phyloP scores from a whole-genome alignment of 2,888 invertebrate genomes.

The Pheosia gnoma region DNA sequence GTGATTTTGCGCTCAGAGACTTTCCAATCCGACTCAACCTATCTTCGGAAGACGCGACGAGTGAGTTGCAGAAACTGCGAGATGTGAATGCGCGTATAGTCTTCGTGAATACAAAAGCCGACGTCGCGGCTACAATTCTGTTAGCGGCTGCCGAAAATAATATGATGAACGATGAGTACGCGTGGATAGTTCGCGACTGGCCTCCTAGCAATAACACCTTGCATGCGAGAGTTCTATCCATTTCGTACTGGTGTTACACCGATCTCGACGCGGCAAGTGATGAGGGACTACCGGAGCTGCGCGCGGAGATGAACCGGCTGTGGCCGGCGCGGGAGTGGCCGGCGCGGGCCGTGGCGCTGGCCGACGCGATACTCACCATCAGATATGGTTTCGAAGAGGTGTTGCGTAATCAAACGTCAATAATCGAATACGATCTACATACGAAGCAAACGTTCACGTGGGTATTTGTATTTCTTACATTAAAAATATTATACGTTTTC shows the following conservation, averaged over 20 bases:
- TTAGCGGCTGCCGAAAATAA: constrained; percentile 75
- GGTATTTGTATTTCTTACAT: constrained; percentile 10
- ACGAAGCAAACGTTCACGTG: neutral
- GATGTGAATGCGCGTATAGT: constrained; percentile 87
- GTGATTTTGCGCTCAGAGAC: neutral
- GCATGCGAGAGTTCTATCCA: constrained; percentile 30
- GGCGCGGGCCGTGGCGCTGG: constrained; percentile 28
- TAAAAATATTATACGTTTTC: no score
- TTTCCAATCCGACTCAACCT: neutral
- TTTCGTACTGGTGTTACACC: constrained; percentile 41
- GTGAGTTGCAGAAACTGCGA: neutral
- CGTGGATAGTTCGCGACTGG: constrained; percentile 62
- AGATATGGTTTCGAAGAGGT: constrained; percentile 12
- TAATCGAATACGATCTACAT: constrained; percentile 20
- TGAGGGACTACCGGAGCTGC: neutral
- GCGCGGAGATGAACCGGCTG: neutral
- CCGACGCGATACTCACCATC: constrained; percentile 39
- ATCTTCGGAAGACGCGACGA: no score
- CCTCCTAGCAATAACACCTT: constrained; percentile 11
- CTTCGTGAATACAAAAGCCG: constrained; percentile 89
- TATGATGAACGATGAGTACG: constrained; percentile 74
- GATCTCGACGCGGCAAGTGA: constrained; percentile 3
- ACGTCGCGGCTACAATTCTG: constrained; percentile 87
- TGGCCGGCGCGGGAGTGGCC: constrained; percentile 29
- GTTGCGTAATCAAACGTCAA: constrained; percentile 12